A percentile compares a stretch with the other conserved stretches of the same genome.
Conservation (phyloP, 2,797 vertebrate genomes). For the Aphelocoma californica region DNA sequence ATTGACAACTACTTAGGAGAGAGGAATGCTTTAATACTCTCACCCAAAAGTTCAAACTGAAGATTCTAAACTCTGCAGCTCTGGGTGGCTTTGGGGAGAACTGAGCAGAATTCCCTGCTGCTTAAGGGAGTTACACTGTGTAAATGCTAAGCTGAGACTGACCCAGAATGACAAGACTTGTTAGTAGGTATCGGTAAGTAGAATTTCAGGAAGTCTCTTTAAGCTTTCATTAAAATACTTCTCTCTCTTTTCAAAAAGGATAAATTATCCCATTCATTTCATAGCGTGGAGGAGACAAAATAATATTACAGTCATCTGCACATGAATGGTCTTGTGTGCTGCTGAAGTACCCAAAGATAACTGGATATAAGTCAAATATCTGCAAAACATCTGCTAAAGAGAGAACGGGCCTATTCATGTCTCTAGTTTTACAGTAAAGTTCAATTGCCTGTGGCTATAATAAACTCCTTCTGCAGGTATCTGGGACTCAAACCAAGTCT, state of each 20-base stretch:
- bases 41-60: background rate
- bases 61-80: background rate
- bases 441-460: background rate
- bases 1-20: background rate
- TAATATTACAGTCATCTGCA: background rate
- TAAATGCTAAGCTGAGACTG: background rate
- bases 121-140: accelerated
- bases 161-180: background rate
- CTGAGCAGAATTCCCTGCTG: background rate
- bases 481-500: background rate
- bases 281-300: background rate
- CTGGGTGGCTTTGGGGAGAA: background rate
- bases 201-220: background rate
- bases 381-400: background rate
- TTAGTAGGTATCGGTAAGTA: background rate
- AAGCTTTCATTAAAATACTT: background rate
- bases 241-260: background rate
- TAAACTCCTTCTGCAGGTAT: background rate
- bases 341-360: background rate
- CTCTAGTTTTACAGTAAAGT: background rate
- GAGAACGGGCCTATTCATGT: background rate
- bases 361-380: background rate
- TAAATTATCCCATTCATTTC: background rate
- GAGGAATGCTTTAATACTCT: background rate
- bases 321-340: background rate